Base-by-base conservation (phyloP, 2,888 invertebrate genomes). In the Diplazon laetatorius region DNA sequence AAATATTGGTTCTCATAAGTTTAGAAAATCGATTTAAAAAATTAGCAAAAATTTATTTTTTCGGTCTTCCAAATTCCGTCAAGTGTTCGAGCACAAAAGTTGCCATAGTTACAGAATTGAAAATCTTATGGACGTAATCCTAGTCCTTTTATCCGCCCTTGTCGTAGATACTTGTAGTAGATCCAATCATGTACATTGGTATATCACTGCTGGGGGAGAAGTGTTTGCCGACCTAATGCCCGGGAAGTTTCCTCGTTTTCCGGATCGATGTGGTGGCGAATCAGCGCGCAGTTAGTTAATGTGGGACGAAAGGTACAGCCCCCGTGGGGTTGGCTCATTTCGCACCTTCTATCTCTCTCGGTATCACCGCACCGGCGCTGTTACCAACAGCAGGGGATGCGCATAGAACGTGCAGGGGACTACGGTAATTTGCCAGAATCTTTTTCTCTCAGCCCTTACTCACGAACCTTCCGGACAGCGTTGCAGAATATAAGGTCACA, bases 281-380 rank as follows among this genome's bases (percentile, higher is more conserved):
- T 89, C 88, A 89, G 89, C 85, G 85, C 86, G 84, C 86, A 86
- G 89, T 89, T 89, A 89, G 86, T 86, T 89, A 89, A 89, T 89
- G 87, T 87, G 84, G 83, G 84, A 79, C 82, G 84, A 84, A 81
- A 82, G 85, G 85, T 82, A 89, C 88, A 85, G 84, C 88, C 86
- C 89, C 84, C 87, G 76, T 78, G 88, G 86, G 89, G 85, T 82
- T 83, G 84, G 84, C 83, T 85, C 79, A 75, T 63, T 60, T 76
- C 50, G 35, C 46, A 52, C 57, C 69, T 74, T 66, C 39, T 44
- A 50, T 73, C 65, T 65, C 69, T 14, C 68, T 52, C 59, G 42
- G 18, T 35, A 72, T 79, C 72, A 76, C 46, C 79, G 78, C 80
- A 80, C 65, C 80, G 82, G 73, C 83, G 82, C 82, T 81, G 80